phyloP scores from a whole-genome alignment of 1,140 invertebrate species.

The Drosophila aff. region DNA sequence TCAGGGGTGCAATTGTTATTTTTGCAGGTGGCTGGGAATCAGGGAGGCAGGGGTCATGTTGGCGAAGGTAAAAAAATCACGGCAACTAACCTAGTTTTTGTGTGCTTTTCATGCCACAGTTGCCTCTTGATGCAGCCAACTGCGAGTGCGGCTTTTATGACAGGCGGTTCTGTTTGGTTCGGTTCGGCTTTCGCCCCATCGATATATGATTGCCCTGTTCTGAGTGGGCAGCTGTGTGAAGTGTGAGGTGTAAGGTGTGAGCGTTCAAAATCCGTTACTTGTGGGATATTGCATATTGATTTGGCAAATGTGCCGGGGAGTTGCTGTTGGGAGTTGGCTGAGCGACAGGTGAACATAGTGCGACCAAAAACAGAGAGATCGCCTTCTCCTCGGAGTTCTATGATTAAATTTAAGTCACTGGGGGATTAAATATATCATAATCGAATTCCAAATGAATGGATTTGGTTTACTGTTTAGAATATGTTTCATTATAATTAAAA shows the following conservation, averaged over 20 bases:
- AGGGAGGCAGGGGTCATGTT: constrained; percentile 18
- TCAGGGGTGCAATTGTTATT: constrained; percentile 50
- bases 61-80: constrained; percentile 52
- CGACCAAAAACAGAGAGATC: not conserved
- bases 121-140: constrained; percentile 39
- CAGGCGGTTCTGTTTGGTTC: constrained; percentile 26
- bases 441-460: not conserved
- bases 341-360: constrained; percentile 12
- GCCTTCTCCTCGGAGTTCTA: not conserved
- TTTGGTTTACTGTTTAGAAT: not conserved
- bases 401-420: constrained; percentile 24
- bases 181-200: constrained; percentile 16
- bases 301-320: constrained; percentile 56
- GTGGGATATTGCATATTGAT: constrained; percentile 70
- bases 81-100: constrained; percentile 78
- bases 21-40: constrained; percentile 15
- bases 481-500: not conserved
- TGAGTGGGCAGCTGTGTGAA: constrained; percentile 2
- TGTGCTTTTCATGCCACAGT: constrained; percentile 64
- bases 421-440: not conserved
- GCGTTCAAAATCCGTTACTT: constrained; percentile 51
- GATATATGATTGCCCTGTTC: constrained; percentile 32
- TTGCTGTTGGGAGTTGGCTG: constrained; percentile 36
- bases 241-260: constrained; percentile 4
- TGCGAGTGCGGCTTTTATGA: constrained; percentile 64